A percentile compares a stretch with the other conserved stretches of the same genome.
phyloP scores from a whole-genome alignment of 2,888 invertebrate species.

The Drosophila setosimentum region DNA sequence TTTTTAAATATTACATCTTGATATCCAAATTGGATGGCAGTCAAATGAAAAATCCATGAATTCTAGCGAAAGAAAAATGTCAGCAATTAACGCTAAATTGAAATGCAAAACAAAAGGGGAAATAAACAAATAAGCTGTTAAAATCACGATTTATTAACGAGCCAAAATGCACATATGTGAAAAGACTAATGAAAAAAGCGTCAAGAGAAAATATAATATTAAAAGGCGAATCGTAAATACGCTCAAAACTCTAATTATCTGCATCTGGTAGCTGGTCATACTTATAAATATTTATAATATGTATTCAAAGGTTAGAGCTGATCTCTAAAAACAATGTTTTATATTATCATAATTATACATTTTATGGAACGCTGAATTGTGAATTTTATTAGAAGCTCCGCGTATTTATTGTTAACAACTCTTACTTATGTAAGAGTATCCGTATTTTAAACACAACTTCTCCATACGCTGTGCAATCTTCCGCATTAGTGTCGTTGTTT shows the following conservation, averaged over 20 bases:
- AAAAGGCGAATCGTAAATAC: neutral
- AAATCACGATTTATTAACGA: neutral
- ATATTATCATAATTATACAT: neutral
- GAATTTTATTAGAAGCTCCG: neutral
- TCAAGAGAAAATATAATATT: neutral
- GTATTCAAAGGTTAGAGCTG: neutral
- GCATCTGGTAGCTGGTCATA: neutral
- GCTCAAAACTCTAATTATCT: neutral
- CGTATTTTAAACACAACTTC: neutral
- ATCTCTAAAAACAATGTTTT: neutral
- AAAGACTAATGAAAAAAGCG: neutral
- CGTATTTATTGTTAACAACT: neutral
- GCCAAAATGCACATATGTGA: neutral
- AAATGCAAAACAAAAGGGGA: neutral
- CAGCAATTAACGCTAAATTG: neutral
- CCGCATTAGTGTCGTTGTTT: neutral
- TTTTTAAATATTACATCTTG: neutral
- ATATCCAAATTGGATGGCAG: neutral
- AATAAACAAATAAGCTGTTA: neutral
- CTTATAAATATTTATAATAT: neutral
- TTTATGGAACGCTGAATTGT: neutral
- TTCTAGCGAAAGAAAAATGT: neutral
- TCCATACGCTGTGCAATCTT: neutral
- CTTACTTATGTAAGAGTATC: neutral
- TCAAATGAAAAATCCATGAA: neutral